Percentiles rank a stretch among this genome's conserved stretches.
Conservation (phyloP, 2,888 invertebrate species). For the Tetranychus piercei region DNA sequence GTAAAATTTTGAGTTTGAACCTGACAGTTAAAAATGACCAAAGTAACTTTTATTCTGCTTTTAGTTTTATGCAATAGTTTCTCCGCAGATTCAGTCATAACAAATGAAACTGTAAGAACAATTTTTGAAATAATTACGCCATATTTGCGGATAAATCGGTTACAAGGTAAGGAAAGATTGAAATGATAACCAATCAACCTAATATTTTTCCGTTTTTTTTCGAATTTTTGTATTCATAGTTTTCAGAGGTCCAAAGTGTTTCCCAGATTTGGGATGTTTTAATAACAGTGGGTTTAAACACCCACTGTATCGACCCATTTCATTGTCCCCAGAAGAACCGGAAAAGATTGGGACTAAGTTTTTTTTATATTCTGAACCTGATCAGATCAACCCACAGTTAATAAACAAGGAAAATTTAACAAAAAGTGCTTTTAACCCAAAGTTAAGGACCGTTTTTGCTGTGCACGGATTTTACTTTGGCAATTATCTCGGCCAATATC, state of each 20-base stretch:
- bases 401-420: neutral
- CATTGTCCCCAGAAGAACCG: neutral
- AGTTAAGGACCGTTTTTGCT: neutral
- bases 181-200: neutral
- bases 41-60: too few species aligned
- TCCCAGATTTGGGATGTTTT: slow-evolving; percentile 8
- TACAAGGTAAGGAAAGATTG: too few species aligned
- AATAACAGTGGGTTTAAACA: neutral
- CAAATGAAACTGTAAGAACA: neutral
- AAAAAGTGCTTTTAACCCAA: neutral
- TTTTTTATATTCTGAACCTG: neutral
- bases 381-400: neutral
- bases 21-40: too few species aligned
- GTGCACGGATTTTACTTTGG: neutral
- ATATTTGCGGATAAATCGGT: neutral
- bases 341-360: neutral
- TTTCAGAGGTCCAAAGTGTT: neutral
- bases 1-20: too few species aligned
- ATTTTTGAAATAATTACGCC: neutral
- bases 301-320: neutral
- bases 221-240: neutral
- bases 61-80: too few species aligned
- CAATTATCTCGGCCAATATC: slow-evolving; percentile 5
- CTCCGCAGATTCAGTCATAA: too few species aligned
- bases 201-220: neutral